Percentiles rank a stretch among this genome's conserved stretches.
phyloP scores from a whole-genome alignment of 2,113 vertebrate genomes.

The Melospiza georgiana region DNA sequence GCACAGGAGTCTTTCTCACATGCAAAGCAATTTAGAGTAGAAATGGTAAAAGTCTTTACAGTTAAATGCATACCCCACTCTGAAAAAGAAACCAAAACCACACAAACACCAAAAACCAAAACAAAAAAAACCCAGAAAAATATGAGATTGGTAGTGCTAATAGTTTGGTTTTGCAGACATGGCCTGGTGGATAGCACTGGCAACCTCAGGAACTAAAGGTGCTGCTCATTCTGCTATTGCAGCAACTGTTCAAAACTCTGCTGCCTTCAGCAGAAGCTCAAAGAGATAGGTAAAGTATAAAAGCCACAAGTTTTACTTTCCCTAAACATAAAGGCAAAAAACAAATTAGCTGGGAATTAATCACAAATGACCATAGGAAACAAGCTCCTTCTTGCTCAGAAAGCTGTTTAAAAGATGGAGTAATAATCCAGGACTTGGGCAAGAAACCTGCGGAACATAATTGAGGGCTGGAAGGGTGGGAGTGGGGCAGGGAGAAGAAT shows the following conservation, averaged over 20 bases:
- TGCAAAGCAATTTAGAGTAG: neutral
- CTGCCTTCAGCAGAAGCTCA: neutral
- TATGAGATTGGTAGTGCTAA: neutral
- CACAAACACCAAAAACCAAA: neutral
- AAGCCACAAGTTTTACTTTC: neutral
- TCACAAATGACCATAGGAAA: neutral
- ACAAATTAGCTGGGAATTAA: neutral
- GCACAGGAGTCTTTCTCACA: neutral
- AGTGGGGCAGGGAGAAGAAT: neutral
- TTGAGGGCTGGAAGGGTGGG: accelerated
- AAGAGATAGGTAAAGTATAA: neutral
- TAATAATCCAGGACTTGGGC: neutral
- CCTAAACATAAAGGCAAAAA: neutral
- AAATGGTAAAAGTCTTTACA: neutral
- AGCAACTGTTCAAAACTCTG: neutral
- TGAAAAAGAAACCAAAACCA: neutral
- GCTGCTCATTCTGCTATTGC: neutral
- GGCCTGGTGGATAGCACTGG: neutral
- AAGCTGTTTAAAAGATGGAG: neutral
- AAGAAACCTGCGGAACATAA: neutral
- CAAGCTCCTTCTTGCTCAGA: neutral
- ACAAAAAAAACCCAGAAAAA: neutral
- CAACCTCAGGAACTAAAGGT: neutral
- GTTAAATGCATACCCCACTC: neutral
- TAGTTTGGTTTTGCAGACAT: neutral